Conservation (phyloP, 2,888 invertebrate genomes). For the Trimorus sp. region DNA sequence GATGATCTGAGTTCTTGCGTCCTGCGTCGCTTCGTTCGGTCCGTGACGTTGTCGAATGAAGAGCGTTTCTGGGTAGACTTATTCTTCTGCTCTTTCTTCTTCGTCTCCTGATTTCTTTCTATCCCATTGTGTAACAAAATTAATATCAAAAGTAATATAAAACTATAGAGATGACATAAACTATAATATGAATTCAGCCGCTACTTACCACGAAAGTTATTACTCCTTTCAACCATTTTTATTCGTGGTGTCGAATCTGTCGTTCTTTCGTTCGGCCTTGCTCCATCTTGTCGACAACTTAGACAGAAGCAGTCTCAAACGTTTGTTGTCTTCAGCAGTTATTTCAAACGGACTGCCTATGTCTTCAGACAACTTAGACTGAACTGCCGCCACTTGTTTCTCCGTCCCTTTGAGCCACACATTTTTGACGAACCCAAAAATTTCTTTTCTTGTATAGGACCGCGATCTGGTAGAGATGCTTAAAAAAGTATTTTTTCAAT, state of each 20-base stretch:
- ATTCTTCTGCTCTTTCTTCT: constrained; percentile 3
- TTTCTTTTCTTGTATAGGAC: constrained; percentile 1
- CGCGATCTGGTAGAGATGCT: no score
- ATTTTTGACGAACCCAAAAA: background rate
- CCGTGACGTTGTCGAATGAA: background rate
- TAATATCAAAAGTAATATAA: background rate
- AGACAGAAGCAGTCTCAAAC: background rate
- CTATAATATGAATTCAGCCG: background rate
- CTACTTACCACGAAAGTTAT: background rate
- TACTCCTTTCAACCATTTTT: constrained; percentile 13
- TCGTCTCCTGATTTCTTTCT: background rate
- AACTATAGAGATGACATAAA: background rate
- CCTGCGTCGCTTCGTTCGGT: constrained; percentile 14
- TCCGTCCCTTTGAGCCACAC: background rate
- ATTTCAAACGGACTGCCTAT: constrained; percentile 2
- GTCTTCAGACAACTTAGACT: constrained; percentile 15
- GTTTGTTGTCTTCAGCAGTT: background rate
- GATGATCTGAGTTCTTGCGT: constrained; percentile 20
- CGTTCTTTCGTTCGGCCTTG: background rate
- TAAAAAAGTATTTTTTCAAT: no score
- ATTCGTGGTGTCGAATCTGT: constrained; percentile 5
- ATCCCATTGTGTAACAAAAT: constrained; percentile 15
- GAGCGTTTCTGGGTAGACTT: background rate
- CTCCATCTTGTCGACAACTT: constrained; percentile 1
- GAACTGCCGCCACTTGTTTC: constrained; percentile 4